A percentile compares a stretch with the other conserved stretches of the same genome.
These are phyloP conservation scores for Phalera bucephala DNA, from an alignment of 2,888 invertebrate species.

Conservation along the genomic window DNA sequence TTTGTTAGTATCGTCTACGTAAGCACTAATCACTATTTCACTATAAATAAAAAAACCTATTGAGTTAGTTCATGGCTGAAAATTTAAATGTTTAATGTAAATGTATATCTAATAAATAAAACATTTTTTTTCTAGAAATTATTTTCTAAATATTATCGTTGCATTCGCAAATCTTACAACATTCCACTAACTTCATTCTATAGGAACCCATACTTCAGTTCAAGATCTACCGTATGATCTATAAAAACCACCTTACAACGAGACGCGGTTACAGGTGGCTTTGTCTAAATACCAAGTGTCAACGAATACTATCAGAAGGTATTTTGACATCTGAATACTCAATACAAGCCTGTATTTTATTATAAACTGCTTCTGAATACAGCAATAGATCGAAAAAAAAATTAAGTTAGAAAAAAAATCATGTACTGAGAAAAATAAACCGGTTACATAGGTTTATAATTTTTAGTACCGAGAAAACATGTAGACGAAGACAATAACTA, in stretches of 20 bases:
- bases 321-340: conserved; percentile 12
- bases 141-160: conserved; percentile 43
- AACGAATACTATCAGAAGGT: conserved; percentile 15
- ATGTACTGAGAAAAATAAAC: conserved; percentile 35
- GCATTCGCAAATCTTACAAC: conserved; percentile 40
- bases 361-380: neutral
- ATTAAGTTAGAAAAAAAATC: conserved; percentile 15
- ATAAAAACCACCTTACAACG: conserved; percentile 14
- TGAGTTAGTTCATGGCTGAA: conserved; percentile 24
- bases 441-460: conserved; percentile 18
- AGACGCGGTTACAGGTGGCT: conserved; percentile 5
- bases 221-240: conserved; percentile 60
- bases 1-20: conserved; percentile 44
- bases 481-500: conserved; percentile 42
- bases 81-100: conserved; percentile 19
- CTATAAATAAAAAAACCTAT: conserved; percentile 14
- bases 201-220: conserved; percentile 78
- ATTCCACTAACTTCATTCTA: conserved; percentile 65
- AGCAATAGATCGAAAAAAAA: conserved; percentile 6
- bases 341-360: conserved; percentile 3
- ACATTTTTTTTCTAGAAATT: conserved; percentile 32
- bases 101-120: conserved; percentile 34
- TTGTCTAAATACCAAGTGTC: conserved; percentile 8
- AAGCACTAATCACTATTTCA: conserved; percentile 34
- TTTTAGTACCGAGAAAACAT: no score